Evolutionary conservation across 2,113 vertebrate species (phyloP), one percentile per base, ranked within the genome.

Genomic region (Poeciliopsis turrubarensis): DNA sequence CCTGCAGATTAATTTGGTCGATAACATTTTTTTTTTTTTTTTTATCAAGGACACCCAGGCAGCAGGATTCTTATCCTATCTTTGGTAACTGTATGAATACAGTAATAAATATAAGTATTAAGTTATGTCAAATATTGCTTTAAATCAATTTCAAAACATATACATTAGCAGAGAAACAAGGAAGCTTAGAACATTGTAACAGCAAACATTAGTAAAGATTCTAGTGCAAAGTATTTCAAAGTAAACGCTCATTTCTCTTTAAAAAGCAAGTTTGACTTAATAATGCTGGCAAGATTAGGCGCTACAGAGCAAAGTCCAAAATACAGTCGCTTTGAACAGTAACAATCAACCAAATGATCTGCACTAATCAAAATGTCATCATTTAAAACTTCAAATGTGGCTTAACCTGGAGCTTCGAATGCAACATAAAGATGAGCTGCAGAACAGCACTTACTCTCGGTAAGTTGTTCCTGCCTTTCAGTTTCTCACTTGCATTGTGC

Each of bases 41-140:
- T 31, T 31, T 31, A 1, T 57, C 7, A 0, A 14, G 3, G 30
- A 32, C 62, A 32, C 10, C 44, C 26, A 22, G 30, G 51, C 60
- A 15, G 51, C 25, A 54, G 17, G 31, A 32, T 19, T 5, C 26
- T 17, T 37, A 75, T 64, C 13, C 22, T 34, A 27, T 0, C 72
- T 74, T 76, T 70, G 57, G 75, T 73, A 44, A 32, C n/a, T 10
- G 9, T 30, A 60, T 34, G 10, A 65, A 65, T 34, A 31, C 3
- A 25, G 11, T 22, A 65, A 25, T 25, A 63, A 31, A 32, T 4
- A 17, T 8, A 17, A 34, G 19, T 32, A 64, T 34, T 34, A 32
- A 32, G 10, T 65, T 65, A n/a, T 37, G 19, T 37, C 32, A 5
- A 26, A 66, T 25, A n/a, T 37, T 37, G 11, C 22, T 15, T 39